These are phyloP conservation scores for Crotalus helleri DNA, from an alignment of 2,113 vertebrate genomes.

Conservation along the genomic window DNA sequence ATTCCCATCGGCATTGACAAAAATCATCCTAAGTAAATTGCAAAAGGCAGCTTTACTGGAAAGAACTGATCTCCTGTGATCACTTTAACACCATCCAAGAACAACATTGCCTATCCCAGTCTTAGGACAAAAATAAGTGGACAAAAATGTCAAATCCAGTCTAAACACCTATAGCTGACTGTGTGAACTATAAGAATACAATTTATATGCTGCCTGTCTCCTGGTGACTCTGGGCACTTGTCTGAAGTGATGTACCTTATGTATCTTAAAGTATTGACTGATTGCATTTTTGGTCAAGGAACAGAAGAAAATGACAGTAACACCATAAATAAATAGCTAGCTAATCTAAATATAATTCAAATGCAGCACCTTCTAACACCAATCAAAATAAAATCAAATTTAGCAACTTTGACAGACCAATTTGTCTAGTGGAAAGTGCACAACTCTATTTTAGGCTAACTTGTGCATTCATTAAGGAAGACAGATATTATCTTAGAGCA, in stretches of 20 bases:
- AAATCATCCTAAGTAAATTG: too few species aligned
- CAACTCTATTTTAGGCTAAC: background rate
- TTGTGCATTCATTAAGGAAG: background rate
- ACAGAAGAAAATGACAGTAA: background rate
- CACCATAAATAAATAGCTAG: background rate
- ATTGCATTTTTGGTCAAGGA: background rate
- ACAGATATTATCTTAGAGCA: background rate
- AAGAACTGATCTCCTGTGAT: background rate
- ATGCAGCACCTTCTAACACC: background rate
- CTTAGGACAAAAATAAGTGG: too few species aligned
- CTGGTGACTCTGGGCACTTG: background rate
- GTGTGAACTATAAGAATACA: background rate
- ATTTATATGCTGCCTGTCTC: background rate
- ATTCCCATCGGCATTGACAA: background rate
- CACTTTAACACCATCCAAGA: background rate
- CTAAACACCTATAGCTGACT: too few species aligned
- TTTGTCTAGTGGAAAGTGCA: background rate
- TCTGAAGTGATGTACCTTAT: background rate
- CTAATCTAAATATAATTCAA: background rate
- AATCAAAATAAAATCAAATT: background rate
- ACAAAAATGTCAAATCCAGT: too few species aligned
- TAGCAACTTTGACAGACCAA: background rate
- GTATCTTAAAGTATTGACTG: background rate
- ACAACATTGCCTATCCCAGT: too few species aligned
- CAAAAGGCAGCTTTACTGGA: background rate